Percentiles rank a stretch among this genome's conserved stretches.
These are phyloP conservation scores for Argyresthia goedartella DNA, from an alignment of 2,888 invertebrate genomes.

Conservation along the genomic window DNA sequence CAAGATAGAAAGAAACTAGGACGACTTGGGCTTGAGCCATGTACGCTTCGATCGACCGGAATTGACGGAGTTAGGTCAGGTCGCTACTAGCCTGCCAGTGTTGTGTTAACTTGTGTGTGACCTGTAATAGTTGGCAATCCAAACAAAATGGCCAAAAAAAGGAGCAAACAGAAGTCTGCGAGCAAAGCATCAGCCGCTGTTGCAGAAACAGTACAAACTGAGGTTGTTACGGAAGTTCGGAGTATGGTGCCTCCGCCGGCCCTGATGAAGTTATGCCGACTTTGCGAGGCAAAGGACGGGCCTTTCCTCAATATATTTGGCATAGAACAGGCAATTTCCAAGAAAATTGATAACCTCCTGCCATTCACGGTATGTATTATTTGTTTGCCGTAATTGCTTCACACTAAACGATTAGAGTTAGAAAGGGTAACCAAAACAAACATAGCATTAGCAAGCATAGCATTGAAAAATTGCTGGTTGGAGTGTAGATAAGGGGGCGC, in stretches of 20 bases:
- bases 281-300: conserved; percentile 59
- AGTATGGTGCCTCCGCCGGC: conserved; percentile 27
- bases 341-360: conserved; percentile 55
- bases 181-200: not conserved
- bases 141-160: conserved; percentile 40
- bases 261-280: conserved; percentile 48
- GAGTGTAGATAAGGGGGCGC: too few relatives aligned
- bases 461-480: too few relatives aligned
- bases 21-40: not conserved
- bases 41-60: not conserved
- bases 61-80: too few relatives aligned
- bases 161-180: conserved; percentile 24
- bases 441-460: too few relatives aligned
- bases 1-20: not conserved
- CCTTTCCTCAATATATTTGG: conserved; percentile 63
- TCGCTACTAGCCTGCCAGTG: too few relatives aligned
- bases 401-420: too few relatives aligned
- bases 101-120: too few relatives aligned
- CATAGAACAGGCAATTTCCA: conserved; percentile 46
- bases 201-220: conserved; percentile 10
- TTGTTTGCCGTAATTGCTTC: not conserved
- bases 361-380: conserved; percentile 48
- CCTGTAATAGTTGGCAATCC: too few relatives aligned
- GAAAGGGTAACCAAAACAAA: too few relatives aligned
- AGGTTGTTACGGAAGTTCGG: conserved; percentile 23